Percentiles rank a stretch among this genome's conserved stretches.
These are phyloP conservation scores for Telenomus remus DNA, from an alignment of 1,140 invertebrate species.

Conservation along the genomic window DNA sequence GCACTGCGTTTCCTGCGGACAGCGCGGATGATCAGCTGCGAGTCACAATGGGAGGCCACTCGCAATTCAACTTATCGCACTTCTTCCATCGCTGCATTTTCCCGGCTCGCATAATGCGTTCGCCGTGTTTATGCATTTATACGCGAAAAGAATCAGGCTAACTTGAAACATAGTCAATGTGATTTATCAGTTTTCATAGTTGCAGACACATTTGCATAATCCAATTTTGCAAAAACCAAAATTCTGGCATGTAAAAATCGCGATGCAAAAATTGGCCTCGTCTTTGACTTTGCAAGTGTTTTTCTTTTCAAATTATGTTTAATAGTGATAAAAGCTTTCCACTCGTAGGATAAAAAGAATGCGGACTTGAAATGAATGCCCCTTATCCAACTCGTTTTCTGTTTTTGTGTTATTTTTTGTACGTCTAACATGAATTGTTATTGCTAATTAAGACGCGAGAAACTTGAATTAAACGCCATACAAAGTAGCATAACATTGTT, in stretches of 20 bases:
- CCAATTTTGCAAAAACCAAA: constrained; percentile 24
- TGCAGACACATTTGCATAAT: constrained; percentile 15
- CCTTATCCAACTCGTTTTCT: no score
- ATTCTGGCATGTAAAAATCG: no score
- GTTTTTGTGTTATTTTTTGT: no score
- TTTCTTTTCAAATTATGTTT: background rate
- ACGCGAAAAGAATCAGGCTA: no score
- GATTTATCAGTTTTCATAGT: constrained; percentile 34
- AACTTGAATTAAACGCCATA: no score
- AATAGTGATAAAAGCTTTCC: background rate
- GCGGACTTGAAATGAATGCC: no score
- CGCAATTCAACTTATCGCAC: constrained; percentile 24
- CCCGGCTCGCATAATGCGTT: constrained; percentile 1
- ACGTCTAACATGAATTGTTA: no score
- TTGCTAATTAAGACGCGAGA: no score
- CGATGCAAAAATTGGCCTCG: no score
- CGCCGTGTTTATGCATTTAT: constrained; percentile 6
- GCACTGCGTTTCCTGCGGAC: constrained; percentile 30
- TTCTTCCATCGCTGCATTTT: constrained; percentile 23
- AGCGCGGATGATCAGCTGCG: constrained; percentile 22
- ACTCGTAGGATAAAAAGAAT: no score
- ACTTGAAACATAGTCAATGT: background rate
- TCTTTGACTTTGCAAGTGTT: background rate
- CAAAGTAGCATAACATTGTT: no score
- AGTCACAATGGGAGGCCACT: constrained; percentile 14